Evolutionary conservation across 1,140 invertebrate genomes (phyloP), one percentile per base, ranked within the genome.

Genomic region (Marisa cornuarietis): DNA sequence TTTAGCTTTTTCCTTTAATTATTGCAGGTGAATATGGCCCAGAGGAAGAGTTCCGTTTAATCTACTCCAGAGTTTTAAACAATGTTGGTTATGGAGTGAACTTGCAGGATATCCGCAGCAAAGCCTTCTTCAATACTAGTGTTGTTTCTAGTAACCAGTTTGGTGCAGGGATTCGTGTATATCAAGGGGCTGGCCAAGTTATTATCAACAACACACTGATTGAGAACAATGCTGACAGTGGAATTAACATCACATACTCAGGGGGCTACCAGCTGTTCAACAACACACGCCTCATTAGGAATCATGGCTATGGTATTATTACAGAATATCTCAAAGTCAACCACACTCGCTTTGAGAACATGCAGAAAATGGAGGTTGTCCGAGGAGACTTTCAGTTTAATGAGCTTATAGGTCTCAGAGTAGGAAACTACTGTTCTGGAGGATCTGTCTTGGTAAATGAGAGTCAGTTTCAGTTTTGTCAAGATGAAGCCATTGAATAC

Each of bases 201-300:
- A 81, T 87, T 24, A 82, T 91, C 24, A 90, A 90, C 76, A 87
- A 88, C 69, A 88, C 87, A 7, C 69, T 83, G 4, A 65, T 91
- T 49, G 82, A 85, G 71, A 71, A 86, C 18, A 91, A 91, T 79
- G 69, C 61, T 31, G 82, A 84, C 18, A 79, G 82, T 79, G 90
- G 89, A 20, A 80, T 91, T 31, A 98, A 98, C 85, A 95, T 99
- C 8, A 98, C 97, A 0, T 96, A 96, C 79, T 95, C 95, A 2
- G 97, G 97, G 1, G 97, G 98, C 7, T 95, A 94, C 81, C 93
- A 95, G 75, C 97, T 99, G 86, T 93, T 99, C 62, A 97, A 97
- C 18, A 92, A 94, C 85, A 95, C 94, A 52, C 68, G 95, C 93
- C 81, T 97, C 94, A 81, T 84, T 58, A 54, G 80, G 3, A 91